Conservation (phyloP, 35 echinoderm and acorn worm species). For the Holothuria glaberrima region DNA sequence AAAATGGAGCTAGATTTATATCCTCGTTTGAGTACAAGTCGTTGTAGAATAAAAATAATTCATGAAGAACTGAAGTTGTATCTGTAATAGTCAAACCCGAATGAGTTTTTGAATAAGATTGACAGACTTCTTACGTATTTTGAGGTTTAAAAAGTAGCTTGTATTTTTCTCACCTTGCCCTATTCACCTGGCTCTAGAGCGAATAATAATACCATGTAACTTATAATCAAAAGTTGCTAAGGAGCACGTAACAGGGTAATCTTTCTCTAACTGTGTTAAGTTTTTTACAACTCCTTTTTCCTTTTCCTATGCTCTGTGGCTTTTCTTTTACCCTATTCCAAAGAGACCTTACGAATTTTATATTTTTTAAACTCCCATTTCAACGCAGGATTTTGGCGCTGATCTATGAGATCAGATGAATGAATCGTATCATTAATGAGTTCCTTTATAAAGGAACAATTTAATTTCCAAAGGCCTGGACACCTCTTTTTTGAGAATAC, state of each 20-base stretch:
- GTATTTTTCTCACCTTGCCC: slow-evolving; percentile 47
- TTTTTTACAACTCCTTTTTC: not conserved
- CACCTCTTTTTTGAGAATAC: not conserved
- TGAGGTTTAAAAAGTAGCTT: not conserved
- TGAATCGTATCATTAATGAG: not conserved
- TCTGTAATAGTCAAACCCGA: not conserved
- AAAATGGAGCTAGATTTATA: not conserved
- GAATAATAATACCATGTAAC: slow-evolving; percentile 39
- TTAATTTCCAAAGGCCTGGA: not conserved
- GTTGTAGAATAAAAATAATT: slow-evolving; percentile 41
- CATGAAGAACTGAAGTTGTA: slow-evolving; percentile 21
- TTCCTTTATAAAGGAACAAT: not conserved
- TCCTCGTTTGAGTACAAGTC: not conserved
- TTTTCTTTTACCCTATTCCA: not conserved
- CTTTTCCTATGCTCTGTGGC: not conserved
- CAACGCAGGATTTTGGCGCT: not conserved
- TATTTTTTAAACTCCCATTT: not conserved
- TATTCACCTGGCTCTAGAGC: slow-evolving; percentile 28
- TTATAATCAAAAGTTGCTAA: slow-evolving; percentile 43
- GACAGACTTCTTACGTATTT: not conserved
- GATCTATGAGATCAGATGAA: not conserved
- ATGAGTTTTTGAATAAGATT: not conserved
- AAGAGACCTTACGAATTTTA: not conserved
- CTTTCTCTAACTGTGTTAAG: not conserved
- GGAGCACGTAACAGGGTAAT: not conserved